Conservation (phyloP, 2,113 vertebrate species). For the Rana temporaria region DNA sequence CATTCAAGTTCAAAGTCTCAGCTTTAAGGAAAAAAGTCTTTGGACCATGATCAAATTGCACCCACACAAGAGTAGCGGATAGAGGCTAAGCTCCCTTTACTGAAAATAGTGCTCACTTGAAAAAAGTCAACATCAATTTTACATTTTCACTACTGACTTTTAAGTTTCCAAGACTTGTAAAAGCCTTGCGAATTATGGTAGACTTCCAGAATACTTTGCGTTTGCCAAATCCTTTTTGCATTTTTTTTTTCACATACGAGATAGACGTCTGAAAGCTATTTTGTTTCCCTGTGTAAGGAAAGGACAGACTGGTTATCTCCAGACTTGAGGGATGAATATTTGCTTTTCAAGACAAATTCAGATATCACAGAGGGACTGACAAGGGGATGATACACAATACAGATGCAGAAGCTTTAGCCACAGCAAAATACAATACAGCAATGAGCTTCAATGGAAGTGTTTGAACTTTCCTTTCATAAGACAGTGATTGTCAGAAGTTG, state of each 20-base stretch:
- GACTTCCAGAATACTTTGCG: neutral
- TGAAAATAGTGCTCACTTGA: neutral
- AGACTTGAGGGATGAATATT: neutral
- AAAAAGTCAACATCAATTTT: neutral
- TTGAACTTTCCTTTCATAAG: neutral
- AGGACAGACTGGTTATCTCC: neutral
- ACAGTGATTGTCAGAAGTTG: slow-evolving; percentile 4
- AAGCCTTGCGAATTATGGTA: neutral
- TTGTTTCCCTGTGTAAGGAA: neutral
- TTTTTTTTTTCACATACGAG: slow-evolving; percentile 13
- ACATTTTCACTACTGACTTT: slow-evolving; percentile 1
- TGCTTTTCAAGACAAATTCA: neutral
- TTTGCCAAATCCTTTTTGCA: neutral
- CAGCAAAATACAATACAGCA: slow-evolving; percentile 13
- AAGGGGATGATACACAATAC: neutral
- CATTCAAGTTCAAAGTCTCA: slow-evolving; percentile 35
- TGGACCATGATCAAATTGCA: slow-evolving; percentile 10
- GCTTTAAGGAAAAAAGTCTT: slow-evolving; percentile 15
- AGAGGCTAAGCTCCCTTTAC: neutral
- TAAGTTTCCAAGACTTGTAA: neutral
- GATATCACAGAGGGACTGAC: slow-evolving; percentile 31
- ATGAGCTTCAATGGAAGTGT: slow-evolving; percentile 22
- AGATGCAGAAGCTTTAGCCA: neutral
- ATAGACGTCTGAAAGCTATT: slow-evolving; percentile 16
- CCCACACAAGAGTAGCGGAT: slow-evolving; percentile 14